A percentile compares a stretch with the other conserved stretches of the same genome.
Evolutionary conservation across 2,113 vertebrate genomes (phyloP).

Genomic region (Psettodes erumei): DNA sequence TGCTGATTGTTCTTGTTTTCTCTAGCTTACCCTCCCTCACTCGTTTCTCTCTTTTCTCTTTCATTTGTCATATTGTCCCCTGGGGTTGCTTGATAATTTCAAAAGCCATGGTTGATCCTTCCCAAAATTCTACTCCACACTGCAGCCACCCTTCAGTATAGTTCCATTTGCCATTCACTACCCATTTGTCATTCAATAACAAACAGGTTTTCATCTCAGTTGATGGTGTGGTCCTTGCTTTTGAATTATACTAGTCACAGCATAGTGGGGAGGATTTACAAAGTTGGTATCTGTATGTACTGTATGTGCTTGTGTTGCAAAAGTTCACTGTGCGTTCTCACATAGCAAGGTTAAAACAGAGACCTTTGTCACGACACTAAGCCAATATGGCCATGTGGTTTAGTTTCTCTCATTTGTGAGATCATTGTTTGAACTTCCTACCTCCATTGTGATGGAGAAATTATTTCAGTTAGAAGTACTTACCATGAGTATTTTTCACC

Average conservation of each 20-base stretch:
- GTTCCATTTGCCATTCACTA: not conserved
- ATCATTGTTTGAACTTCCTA: too few relatives aligned
- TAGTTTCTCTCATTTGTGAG: too few relatives aligned
- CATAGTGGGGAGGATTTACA: not conserved
- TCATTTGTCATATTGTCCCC: not conserved
- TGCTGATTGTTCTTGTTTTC: not conserved
- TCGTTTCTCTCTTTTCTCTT: not conserved
- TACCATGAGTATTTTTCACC: conserved; percentile 5
- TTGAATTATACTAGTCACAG: not conserved
- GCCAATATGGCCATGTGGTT: too few relatives aligned
- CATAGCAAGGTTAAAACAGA: not conserved
- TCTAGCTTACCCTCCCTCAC: too few relatives aligned
- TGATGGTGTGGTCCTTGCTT: not conserved
- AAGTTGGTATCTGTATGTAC: too few relatives aligned
- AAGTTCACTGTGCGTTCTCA: not conserved
- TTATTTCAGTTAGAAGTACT: too few relatives aligned
- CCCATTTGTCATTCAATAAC: not conserved
- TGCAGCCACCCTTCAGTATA: not conserved
- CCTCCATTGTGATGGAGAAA: too few relatives aligned
- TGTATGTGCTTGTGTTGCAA: too few relatives aligned
- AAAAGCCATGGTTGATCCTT: not conserved
- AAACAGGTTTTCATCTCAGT: not conserved
- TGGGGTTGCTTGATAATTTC: not conserved
- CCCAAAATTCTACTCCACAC: not conserved
- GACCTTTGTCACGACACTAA: not conserved